A percentile compares a stretch with the other conserved stretches of the same genome.
Evolutionary conservation across 2,797 vertebrate species (phyloP).

Genomic region (Anguilla megastoma): DNA sequence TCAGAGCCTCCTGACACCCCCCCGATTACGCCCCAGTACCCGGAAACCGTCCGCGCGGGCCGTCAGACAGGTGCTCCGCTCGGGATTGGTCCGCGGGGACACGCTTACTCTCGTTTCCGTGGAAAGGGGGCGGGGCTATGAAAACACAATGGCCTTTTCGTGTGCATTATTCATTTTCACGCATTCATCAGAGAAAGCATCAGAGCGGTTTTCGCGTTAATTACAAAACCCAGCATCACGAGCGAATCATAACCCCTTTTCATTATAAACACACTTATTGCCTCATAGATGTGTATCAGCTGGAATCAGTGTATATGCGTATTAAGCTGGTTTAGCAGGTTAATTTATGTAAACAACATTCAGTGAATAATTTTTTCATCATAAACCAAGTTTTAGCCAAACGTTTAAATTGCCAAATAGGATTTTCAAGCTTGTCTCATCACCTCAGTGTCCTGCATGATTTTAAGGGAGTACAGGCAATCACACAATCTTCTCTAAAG

Average conservation of each 20-base stretch:
- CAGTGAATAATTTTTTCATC: not conserved
- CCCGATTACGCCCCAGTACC: constrained; percentile 62
- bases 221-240: not conserved
- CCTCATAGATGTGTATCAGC: not conserved
- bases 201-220: not conserved
- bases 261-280: not conserved
- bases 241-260: not conserved
- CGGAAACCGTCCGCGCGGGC: not conserved
- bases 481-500: not conserved
- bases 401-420: not conserved
- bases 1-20: constrained; percentile 50
- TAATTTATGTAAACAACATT: not conserved
- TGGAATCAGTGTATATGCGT: not conserved
- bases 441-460: not conserved
- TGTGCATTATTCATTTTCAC: too few species aligned
- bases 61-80: not conserved
- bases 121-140: not conserved
- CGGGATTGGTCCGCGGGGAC: not conserved
- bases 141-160: not conserved
- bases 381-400: not conserved
- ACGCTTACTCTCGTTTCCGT: not conserved
- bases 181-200: not conserved
- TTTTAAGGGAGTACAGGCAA: not conserved
- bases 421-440: not conserved
- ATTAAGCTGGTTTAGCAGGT: not conserved